Conservation (phyloP, 2,113 vertebrate species). For the Myotis yumanensis region DNA sequence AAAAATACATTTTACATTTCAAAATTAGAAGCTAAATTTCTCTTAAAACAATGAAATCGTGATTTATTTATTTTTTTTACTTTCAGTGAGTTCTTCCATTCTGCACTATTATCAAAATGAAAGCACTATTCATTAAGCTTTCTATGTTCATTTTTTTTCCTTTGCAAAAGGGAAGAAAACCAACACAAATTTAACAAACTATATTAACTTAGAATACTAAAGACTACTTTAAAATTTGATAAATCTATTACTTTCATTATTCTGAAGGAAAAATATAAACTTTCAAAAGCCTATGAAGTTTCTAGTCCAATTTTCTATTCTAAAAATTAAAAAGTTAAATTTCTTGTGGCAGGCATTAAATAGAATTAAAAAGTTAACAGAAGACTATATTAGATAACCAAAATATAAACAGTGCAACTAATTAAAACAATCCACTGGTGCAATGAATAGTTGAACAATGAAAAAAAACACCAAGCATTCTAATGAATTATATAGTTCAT, state of each 20-base stretch:
- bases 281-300: slow-evolving; percentile 53
- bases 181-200: slow-evolving; percentile 54
- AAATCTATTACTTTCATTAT: slow-evolving; percentile 58
- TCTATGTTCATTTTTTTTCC: slow-evolving; percentile 2
- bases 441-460: slow-evolving; percentile 3
- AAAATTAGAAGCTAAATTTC: slow-evolving; percentile 60
- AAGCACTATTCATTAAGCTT: slow-evolving; percentile 50
- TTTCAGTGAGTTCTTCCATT: slow-evolving; percentile 54
- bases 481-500: slow-evolving; percentile 28
- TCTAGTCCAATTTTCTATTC: slow-evolving; percentile 46
- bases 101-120: slow-evolving; percentile 54
- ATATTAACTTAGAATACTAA: slow-evolving; percentile 50
- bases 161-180: slow-evolving; percentile 48
- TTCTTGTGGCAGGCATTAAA: slow-evolving; percentile 23
- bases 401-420: slow-evolving; percentile 55
- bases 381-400: slow-evolving; percentile 42
- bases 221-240: slow-evolving; percentile 39
- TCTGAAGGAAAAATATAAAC: slow-evolving; percentile 58
- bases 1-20: slow-evolving; percentile 48
- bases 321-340: slow-evolving; percentile 54
- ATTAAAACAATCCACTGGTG: slow-evolving; percentile 32
- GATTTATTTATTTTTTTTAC: slow-evolving; percentile 2
- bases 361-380: slow-evolving; percentile 57
- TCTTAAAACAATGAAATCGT: slow-evolving; percentile 47
- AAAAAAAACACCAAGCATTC: slow-evolving; percentile 31